Evolutionary conservation across 2,797 vertebrate genomes (phyloP).

Genomic region (Ctenopoma kingsleyae): DNA sequence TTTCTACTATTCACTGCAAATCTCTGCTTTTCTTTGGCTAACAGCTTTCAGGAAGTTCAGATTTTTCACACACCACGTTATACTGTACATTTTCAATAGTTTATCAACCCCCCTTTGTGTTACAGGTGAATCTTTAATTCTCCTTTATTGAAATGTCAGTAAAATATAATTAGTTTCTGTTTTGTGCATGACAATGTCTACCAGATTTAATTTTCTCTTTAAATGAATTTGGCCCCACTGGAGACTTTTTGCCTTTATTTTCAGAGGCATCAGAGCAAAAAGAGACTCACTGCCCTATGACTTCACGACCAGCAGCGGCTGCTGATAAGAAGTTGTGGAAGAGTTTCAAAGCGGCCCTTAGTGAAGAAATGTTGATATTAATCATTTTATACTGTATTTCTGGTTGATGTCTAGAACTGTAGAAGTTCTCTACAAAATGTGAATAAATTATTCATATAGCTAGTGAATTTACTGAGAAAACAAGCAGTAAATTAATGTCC

Average conservation of each 20-base stretch:
- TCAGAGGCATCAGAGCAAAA: conserved; percentile 24
- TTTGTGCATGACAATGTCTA: conserved; percentile 20
- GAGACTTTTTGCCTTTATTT: conserved; percentile 36
- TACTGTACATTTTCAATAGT: background rate
- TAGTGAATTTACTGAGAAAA: conserved; percentile 7
- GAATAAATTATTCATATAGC: conserved; percentile 33
- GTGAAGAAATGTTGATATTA: conserved; percentile 11
- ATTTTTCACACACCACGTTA: background rate
- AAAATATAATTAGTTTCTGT: conserved; percentile 29
- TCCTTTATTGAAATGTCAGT: conserved; percentile 14
- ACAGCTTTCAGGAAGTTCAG: conserved; percentile 1
- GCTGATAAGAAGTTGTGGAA: conserved; percentile 27
- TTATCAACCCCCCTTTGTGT: background rate
- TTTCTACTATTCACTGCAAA: background rate
- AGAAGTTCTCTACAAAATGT: conserved; percentile 5
- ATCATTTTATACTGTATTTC: background rate
- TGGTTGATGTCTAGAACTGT: background rate
- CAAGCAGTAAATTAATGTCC: background rate
- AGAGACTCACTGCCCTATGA: conserved; percentile 6
- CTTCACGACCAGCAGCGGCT: background rate
- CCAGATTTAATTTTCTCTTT: conserved; percentile 32
- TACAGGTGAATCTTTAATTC: background rate
- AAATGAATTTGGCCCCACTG: conserved; percentile 27
- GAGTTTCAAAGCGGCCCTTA: background rate
- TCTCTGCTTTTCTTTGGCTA: background rate